A percentile compares a stretch with the other conserved stretches of the same genome.
Evolutionary conservation across 92 coral and sea anemone species (phyloP).

Genomic region (Palythoa heliodiscus): DNA sequence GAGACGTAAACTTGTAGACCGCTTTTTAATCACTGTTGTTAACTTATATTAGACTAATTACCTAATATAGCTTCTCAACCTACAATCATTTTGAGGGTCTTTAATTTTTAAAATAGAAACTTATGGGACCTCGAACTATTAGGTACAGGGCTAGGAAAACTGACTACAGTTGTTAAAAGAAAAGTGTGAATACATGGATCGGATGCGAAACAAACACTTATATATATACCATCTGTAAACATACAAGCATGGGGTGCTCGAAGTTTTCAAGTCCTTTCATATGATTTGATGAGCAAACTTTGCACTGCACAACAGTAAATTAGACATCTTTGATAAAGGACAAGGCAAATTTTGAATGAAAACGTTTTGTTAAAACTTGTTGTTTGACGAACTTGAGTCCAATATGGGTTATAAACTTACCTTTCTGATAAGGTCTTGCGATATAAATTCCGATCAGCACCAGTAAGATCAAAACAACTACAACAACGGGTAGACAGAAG

Average conservation of each 20-base stretch:
- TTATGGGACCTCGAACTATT: no score
- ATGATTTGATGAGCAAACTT: not conserved
- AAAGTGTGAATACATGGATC: not conserved
- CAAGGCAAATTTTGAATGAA: not conserved
- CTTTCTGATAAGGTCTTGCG: slow-evolving; percentile 76
- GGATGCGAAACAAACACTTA: not conserved
- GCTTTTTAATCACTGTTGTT: not conserved
- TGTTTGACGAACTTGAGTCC: not conserved
- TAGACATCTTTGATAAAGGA: not conserved
- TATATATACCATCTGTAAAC: not conserved
- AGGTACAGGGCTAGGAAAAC: not conserved
- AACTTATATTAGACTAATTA: not conserved
- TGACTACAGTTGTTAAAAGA: no score
- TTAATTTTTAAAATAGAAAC: not conserved
- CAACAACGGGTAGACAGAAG: slow-evolving; percentile 87
- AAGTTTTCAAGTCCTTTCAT: not conserved
- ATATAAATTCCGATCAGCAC: slow-evolving; percentile 82
- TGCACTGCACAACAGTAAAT: not conserved
- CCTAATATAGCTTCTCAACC: not conserved
- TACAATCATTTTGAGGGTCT: not conserved
- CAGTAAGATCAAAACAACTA: slow-evolving; percentile 72
- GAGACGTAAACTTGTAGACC: not conserved
- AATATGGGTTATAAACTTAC: slow-evolving; percentile 45
- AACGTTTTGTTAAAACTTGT: no score
- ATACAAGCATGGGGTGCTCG: not conserved